Conservation (phyloP, 2,888 invertebrate genomes). For the Myopa tessellatipennis region DNA sequence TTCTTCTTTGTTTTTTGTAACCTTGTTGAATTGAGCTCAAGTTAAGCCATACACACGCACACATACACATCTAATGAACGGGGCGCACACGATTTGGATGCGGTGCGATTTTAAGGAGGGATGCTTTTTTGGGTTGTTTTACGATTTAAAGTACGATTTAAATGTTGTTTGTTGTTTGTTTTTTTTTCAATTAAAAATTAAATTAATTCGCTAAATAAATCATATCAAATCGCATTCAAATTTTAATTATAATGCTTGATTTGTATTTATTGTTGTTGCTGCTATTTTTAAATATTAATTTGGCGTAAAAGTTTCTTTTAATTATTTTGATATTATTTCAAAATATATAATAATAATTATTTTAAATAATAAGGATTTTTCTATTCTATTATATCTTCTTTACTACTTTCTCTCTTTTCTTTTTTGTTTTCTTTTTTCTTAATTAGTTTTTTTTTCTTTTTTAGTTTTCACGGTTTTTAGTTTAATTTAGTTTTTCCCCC, state of each 20-base stretch:
- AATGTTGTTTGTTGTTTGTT: neutral
- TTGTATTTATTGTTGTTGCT: neutral
- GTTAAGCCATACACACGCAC: constrained; percentile 6
- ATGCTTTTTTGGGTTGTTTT: neutral
- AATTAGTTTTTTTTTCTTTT: too few species aligned
- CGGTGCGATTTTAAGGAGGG: constrained; percentile 3
- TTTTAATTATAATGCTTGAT: neutral
- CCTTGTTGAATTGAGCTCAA: constrained; percentile 9
- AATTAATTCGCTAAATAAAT: too few species aligned
- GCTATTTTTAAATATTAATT: neutral
- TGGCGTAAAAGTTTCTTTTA: neutral
- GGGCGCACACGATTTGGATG: neutral
- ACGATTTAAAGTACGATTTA: neutral
- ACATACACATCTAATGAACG: neutral
- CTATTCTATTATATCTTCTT: too few species aligned
- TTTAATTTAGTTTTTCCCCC: too few species aligned
- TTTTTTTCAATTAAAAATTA: constrained; percentile 6
- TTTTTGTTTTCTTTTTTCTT: too few species aligned
- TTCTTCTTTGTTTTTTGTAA: constrained; percentile 8
- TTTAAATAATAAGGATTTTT: too few species aligned
- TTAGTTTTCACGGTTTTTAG: too few species aligned
- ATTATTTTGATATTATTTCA: too few species aligned
- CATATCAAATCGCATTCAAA: too few species aligned
- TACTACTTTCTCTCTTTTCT: too few species aligned
- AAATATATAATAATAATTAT: too few species aligned